These are phyloP conservation scores for Cerastis rubricosa DNA, from an alignment of 2,888 invertebrate genomes.

Conservation along the genomic window DNA sequence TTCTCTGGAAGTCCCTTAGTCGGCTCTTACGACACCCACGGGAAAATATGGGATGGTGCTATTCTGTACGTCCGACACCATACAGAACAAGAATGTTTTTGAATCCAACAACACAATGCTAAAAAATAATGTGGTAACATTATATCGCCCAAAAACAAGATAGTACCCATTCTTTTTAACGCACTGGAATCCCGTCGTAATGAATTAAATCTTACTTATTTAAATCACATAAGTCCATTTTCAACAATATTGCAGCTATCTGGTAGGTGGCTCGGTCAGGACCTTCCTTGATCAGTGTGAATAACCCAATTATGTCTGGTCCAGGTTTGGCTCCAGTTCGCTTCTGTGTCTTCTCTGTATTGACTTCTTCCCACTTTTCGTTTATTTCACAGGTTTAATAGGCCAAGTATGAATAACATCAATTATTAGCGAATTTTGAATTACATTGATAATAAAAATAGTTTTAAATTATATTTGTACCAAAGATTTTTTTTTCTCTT, in stretches of 20 bases:
- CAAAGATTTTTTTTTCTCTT: neutral
- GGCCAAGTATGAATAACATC: neutral
- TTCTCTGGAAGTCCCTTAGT: no score
- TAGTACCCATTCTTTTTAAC: neutral
- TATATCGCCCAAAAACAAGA: neutral
- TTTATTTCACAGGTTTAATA: neutral
- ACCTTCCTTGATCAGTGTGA: neutral
- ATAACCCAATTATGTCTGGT: neutral
- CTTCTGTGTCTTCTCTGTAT: neutral
- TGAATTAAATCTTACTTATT: neutral
- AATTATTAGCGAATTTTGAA: neutral
- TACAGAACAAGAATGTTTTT: no score
- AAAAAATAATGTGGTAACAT: neutral
- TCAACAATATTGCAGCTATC: constrained; percentile 1
- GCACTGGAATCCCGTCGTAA: neutral
- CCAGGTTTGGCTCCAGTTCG: neutral
- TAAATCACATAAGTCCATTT: no score
- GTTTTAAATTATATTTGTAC: neutral
- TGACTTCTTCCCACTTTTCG: neutral
- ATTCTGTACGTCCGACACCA: no score
- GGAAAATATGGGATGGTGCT: no score
- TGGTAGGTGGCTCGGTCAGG: neutral
- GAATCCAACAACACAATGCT: neutral
- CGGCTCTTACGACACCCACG: no score
- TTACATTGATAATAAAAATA: neutral